phyloP scores from a whole-genome alignment of 92 coral and sea anemone genomes.

The Nematostella vectensis region DNA sequence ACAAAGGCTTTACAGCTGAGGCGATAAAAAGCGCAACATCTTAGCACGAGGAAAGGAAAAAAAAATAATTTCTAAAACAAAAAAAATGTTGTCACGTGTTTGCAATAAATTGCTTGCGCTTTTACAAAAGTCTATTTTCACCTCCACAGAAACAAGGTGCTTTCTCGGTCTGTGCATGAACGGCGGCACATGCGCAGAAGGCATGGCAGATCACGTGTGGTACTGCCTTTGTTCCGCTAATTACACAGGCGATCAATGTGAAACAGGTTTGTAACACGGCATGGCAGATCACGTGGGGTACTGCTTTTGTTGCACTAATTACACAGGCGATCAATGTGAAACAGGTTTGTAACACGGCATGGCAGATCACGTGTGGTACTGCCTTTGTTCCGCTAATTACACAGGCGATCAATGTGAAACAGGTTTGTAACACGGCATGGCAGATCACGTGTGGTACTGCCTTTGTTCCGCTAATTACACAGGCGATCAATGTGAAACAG shows the following conservation, averaged over 20 bases:
- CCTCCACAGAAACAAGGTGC: too few relatives aligned
- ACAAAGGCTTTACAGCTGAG: too few relatives aligned
- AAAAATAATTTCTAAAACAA: too few relatives aligned
- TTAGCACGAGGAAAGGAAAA: too few relatives aligned
- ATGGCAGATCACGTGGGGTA: background rate
- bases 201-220: background rate
- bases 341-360: background rate
- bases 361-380: background rate
- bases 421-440: background rate
- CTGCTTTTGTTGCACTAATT: background rate
- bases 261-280: slow-evolving; percentile 1
- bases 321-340: background rate
- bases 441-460: background rate
- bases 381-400: background rate
- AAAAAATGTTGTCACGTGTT: too few relatives aligned
- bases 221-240: background rate
- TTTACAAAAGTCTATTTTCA: too few relatives aligned
- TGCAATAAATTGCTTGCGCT: too few relatives aligned
- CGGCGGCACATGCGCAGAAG: slow-evolving; percentile 7
- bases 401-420: background rate
- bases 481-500: background rate
- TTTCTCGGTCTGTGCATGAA: background rate
- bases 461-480: background rate
- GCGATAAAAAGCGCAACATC: too few relatives aligned
- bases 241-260: background rate